A percentile compares a stretch with the other conserved stretches of the same genome.
Evolutionary conservation across 2,113 vertebrate genomes (phyloP).

Genomic region (Nasalis larvatus): DNA sequence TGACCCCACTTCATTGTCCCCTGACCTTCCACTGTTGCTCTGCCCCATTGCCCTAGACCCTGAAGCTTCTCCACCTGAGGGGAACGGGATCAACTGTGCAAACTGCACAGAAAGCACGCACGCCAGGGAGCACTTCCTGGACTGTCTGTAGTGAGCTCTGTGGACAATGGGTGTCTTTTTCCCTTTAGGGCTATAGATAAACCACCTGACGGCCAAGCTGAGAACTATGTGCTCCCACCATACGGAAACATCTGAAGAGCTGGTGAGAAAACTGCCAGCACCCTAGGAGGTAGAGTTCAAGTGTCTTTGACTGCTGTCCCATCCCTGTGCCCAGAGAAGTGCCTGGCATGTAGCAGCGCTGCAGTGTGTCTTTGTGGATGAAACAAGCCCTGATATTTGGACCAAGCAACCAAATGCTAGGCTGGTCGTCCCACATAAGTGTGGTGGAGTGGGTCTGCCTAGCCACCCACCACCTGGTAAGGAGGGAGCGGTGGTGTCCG

Average conservation of each 20-base stretch:
- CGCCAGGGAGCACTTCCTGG: background rate
- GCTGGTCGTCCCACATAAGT: no score
- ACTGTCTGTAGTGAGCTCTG: background rate
- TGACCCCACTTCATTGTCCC: no score
- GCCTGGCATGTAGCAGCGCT: background rate
- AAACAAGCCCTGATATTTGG: background rate
- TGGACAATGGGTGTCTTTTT: background rate
- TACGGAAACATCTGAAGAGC: background rate
- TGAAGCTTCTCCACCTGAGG: background rate
- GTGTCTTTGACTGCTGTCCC: background rate
- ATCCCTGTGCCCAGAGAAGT: background rate
- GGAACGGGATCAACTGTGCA: no score
- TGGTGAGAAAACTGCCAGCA: fast-evolving
- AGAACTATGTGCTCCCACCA: fast-evolving
- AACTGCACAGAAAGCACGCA: background rate
- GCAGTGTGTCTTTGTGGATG: background rate
- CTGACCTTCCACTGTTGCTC: background rate
- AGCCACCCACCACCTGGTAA: background rate
- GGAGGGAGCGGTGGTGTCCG: no score
- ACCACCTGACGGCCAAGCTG: background rate
- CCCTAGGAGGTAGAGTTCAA: no score
- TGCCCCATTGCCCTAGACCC: no score
- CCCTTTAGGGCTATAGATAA: background rate
- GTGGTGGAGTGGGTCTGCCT: background rate
- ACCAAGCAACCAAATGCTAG: no score